These are phyloP conservation scores for Trematomus bernacchii DNA, from an alignment of 2,797 vertebrate genomes.

Conservation along the genomic window DNA sequence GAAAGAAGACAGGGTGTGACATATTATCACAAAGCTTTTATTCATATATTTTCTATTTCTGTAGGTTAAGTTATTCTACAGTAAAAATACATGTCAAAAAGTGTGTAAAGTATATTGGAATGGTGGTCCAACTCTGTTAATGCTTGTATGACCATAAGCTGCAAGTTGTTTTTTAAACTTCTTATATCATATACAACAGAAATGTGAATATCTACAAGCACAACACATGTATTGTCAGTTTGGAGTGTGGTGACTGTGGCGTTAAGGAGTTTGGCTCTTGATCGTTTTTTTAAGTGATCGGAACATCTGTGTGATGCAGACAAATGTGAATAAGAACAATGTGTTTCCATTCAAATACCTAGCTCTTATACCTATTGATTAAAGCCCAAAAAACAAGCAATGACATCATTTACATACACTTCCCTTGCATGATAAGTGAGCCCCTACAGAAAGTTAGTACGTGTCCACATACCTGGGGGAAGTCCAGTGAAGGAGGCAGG, in stretches of 20 bases:
- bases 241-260: background rate
- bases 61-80: background rate
- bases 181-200: background rate
- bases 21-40: constrained; percentile 8
- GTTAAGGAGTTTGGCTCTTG: no score
- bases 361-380: no score
- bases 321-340: no score
- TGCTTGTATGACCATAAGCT: no score
- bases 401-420: background rate
- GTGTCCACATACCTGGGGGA: constrained; percentile 68
- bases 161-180: no score
- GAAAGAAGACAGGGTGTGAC: constrained; percentile 57
- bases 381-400: background rate
- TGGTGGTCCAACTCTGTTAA: no score
- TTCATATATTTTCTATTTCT: background rate
- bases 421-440: background rate
- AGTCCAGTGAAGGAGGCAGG: constrained; percentile 71
- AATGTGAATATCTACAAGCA: background rate
- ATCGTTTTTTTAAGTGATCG: no score
- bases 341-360: no score
- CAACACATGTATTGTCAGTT: background rate
- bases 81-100: background rate
- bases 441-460: background rate
- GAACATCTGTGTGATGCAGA: no score
- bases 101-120: no score